Evolutionary conservation across 2,888 invertebrate genomes (phyloP).

Genomic region (Drosophila pegasa): DNA sequence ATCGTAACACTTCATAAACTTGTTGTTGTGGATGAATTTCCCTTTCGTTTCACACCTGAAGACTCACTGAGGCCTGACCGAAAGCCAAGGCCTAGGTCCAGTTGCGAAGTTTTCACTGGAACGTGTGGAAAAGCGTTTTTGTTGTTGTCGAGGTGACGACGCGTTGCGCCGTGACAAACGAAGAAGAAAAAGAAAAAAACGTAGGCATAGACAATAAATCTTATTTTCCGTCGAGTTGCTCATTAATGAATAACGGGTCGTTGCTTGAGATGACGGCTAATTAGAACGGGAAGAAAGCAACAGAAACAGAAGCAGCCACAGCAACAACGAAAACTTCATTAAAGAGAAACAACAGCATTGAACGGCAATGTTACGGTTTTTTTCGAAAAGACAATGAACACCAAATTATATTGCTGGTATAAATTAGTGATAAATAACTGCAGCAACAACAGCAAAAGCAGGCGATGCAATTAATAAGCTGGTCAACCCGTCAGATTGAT

Average conservation of each 20-base stretch:
- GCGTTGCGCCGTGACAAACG: conserved; percentile 30
- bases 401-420: conserved; percentile 46
- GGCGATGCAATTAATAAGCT: conserved; percentile 51
- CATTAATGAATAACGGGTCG: conserved; percentile 70
- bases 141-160: conserved; percentile 40
- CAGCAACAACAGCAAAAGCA: conserved; percentile 28
- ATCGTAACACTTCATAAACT: conserved; percentile 39
- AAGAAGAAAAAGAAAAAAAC: conserved; percentile 1
- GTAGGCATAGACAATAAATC: conserved; percentile 52
- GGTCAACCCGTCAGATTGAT: conserved; percentile 47
- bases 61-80: conserved; percentile 40
- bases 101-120: conserved; percentile 51
- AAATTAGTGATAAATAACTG: conserved; percentile 55
- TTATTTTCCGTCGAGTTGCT: conserved; percentile 45
- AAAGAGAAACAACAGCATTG: conserved; percentile 35
- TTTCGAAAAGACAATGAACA: conserved; percentile 53
- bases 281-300: conserved; percentile 59
- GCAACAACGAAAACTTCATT: conserved; percentile 23
- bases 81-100: conserved; percentile 39
- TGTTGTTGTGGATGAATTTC: conserved; percentile 39
- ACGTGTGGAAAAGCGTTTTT: conserved; percentile 36
- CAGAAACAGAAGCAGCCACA: conserved; percentile 11
- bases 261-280: conserved; percentile 36
- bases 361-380: conserved; percentile 59
- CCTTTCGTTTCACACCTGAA: conserved; percentile 57